Evolutionary conservation across 1,140 invertebrate species (phyloP), one percentile per base, ranked within the genome.

Genomic region (Drosophila sproati): DNA sequence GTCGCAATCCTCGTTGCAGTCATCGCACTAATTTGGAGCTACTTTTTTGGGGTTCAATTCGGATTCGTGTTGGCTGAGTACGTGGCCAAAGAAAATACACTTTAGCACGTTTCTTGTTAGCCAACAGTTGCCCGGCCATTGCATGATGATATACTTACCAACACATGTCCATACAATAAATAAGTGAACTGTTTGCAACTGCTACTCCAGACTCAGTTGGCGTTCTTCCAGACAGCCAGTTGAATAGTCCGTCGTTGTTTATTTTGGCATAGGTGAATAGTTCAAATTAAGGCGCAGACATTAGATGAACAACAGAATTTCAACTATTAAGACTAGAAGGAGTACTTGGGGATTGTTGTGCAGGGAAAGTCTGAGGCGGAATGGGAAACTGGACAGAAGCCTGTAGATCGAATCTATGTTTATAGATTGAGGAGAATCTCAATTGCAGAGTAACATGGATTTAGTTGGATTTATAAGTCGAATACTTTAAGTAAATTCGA

Each of bases 81-180:
- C 80, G 85, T 90, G 81, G 78, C 55, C 66, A 74, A 90, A 81
- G 80, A 89, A 89, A 89, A 89, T 85, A 89, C 69, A 89, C 85
- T 89, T 89, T 89, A 77, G 85, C 85, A 89, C 85, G 85, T 89
- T 89, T 88, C 83, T 88, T 88, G 83, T 88, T 88, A 88, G 83
- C 73, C 60, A 69, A 66, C 77, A 78, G 85, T 88, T 77, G 63
- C 51, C 47, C 39, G 62, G 66, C 61, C 83, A 83, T 70, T 77
- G 66, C 66, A 75, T 73, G 70, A 75, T 73, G 70, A 82, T 83
- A 78, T 76, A 77, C 73, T 69, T 78, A 52, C 57, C 54, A 29
- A 59, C 50, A 55, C 64, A 54, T 69, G n/a, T 34, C 28, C 20
- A 31, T 20, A 59, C 56, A 59, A 60, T 59, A 59, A 45, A 39